A percentile compares a stretch with the other conserved stretches of the same genome.
phyloP scores from a whole-genome alignment of 2,797 vertebrate genomes.

The Periophthalmus magnuspinnatus region DNA sequence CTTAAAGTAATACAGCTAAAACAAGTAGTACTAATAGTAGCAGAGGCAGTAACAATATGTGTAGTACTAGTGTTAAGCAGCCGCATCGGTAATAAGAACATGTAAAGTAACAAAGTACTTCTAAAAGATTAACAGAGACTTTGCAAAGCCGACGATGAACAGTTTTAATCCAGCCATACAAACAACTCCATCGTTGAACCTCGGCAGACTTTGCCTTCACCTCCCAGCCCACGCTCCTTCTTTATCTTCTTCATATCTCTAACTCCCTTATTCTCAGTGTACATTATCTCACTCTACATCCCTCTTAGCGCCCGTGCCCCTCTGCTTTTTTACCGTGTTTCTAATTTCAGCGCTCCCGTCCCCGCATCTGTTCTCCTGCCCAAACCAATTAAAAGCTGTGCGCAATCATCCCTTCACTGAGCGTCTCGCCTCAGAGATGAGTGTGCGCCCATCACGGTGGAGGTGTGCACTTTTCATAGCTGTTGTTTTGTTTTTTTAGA shows the following conservation, averaged over 20 bases:
- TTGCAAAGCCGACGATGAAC: not conserved
- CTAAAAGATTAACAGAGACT: not conserved
- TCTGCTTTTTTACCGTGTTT: conserved; percentile 41
- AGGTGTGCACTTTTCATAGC: not conserved
- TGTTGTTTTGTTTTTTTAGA: conserved; percentile 32
- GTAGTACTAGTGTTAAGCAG: not conserved
- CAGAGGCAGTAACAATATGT: too few relatives aligned
- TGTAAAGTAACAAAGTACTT: not conserved
- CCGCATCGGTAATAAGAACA: not conserved
- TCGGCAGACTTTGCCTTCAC: conserved; percentile 35
- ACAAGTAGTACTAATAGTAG: too few relatives aligned
- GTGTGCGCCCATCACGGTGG: conserved; percentile 4
- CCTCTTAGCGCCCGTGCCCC: conserved; percentile 35
- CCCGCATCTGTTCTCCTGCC: conserved; percentile 53
- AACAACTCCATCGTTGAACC: conserved; percentile 23
- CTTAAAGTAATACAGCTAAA: too few relatives aligned
- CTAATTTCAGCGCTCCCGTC: conserved; percentile 39
- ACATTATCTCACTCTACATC: conserved; percentile 35
- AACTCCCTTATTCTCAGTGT: conserved; percentile 34
- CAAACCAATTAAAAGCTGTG: conserved; percentile 58
- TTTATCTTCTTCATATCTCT: conserved; percentile 39
- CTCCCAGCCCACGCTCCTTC: conserved; percentile 31
- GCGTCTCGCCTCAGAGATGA: conserved; percentile 30
- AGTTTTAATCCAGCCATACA: conserved; percentile 6
- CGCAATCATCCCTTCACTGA: conserved; percentile 54